phyloP scores from a whole-genome alignment of 2,888 invertebrate species.

The Muscina levida region DNA sequence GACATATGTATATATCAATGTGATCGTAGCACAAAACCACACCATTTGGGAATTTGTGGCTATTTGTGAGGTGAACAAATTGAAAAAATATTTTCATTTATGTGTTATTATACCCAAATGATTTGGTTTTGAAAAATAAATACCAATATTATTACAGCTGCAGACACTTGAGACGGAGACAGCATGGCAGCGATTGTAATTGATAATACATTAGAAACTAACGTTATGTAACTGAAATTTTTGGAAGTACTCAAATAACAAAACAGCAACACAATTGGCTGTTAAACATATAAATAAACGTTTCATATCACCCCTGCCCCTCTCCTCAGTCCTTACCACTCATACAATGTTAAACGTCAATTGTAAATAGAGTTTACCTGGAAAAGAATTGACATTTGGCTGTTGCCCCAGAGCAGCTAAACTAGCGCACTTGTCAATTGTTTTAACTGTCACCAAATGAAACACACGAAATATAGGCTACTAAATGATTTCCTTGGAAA shows the following conservation, averaged over 20 bases:
- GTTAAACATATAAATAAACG: neutral
- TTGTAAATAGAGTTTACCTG: no score
- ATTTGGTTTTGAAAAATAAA: neutral
- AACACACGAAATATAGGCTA: conserved; percentile 1
- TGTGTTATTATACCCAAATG: conserved; percentile 24
- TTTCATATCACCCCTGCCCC: neutral
- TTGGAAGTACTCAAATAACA: neutral
- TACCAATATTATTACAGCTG: conserved; percentile 44
- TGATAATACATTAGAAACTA: neutral
- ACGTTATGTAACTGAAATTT: no score
- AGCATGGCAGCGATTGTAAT: neutral
- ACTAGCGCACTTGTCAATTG: conserved; percentile 48
- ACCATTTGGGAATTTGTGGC: conserved; percentile 1
- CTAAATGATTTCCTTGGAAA: conserved; percentile 6
- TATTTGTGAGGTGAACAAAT: neutral
- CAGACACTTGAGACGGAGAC: conserved; percentile 28
- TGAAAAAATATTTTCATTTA: conserved; percentile 9
- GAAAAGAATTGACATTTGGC: neutral
- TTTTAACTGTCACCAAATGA: conserved; percentile 34
- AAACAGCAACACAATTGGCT: neutral
- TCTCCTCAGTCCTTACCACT: neutral
- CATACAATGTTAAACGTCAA: conserved; percentile 3
- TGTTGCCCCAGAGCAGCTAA: neutral
- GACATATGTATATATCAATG: conserved; percentile 14
- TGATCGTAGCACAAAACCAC: neutral